Percentiles rank a stretch among this genome's conserved stretches.
phyloP scores from a whole-genome alignment of 1,140 invertebrate genomes.

The Drosophila virilis region DNA sequence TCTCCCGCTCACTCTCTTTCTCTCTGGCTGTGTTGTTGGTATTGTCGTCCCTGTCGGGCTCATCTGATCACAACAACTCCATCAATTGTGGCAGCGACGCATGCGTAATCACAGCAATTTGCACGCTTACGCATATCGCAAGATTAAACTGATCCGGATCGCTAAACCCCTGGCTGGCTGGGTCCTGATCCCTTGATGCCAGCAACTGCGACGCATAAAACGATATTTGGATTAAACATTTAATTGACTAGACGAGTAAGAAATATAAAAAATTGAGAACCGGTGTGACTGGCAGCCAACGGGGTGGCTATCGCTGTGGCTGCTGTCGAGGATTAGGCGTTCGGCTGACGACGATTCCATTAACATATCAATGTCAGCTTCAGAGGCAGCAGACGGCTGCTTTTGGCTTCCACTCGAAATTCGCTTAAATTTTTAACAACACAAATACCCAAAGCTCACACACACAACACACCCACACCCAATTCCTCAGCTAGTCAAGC shows the following conservation, averaged over 20 bases:
- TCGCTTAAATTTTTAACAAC: constrained; percentile 82
- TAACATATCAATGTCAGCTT: constrained; percentile 80
- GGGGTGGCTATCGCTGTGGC: constrained; percentile 12
- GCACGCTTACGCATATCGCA: constrained; percentile 80
- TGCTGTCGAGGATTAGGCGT: constrained; percentile 56
- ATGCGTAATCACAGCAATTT: constrained; percentile 75
- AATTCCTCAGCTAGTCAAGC: constrained; percentile 6
- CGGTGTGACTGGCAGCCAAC: constrained; percentile 46
- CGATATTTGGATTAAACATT: constrained; percentile 80
- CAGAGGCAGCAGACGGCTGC: constrained; percentile 23
- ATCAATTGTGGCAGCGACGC: constrained; percentile 43
- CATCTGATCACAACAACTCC: constrained; percentile 1
- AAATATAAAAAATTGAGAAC: constrained; percentile 46
- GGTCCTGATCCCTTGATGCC: constrained; percentile 46
- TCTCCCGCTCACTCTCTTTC: constrained; percentile 28
- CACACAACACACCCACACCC: constrained; percentile 13
- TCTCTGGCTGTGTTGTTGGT: not conserved
- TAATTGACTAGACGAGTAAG: constrained; percentile 61
- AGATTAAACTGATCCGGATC: constrained; percentile 74
- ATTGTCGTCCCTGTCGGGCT: constrained; percentile 20
- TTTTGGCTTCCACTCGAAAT: constrained; percentile 69
- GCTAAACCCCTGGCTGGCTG: constrained; percentile 47
- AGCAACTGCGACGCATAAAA: constrained; percentile 60
- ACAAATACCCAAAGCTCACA: constrained; percentile 77
- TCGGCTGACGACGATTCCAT: constrained; percentile 49